Conservation (phyloP, 2,888 invertebrate species). For the Gymnocheta viridis region DNA sequence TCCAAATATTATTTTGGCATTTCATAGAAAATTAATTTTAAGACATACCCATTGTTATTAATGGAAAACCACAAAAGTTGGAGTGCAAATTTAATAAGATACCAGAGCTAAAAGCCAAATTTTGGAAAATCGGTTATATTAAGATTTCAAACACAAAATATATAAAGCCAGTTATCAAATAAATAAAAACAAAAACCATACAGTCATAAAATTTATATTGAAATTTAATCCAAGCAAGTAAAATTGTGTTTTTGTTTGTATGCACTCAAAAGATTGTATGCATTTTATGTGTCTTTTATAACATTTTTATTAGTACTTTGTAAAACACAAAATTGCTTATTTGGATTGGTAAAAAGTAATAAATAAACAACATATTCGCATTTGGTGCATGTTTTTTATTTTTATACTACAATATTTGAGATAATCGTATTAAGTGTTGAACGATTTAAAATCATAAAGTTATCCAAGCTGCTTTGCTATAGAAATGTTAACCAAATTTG, state of each 20-base stretch:
- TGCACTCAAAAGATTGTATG: not conserved
- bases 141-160: not conserved
- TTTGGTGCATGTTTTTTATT: not conserved
- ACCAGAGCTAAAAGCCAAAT: not conserved
- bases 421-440: conserved; percentile 19
- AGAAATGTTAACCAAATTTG: conserved; percentile 1
- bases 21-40: too few species aligned
- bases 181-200: not conserved
- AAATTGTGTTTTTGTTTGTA: not conserved
- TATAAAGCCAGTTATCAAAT: not conserved
- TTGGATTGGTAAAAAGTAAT: not conserved
- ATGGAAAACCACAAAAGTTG: too few species aligned
- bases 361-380: conserved; percentile 7
- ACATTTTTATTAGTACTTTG: conserved; percentile 17
- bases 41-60: too few species aligned
- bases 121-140: not conserved
- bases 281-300: conserved; percentile 7
- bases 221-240: not conserved
- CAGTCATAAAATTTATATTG: conserved; percentile 28
- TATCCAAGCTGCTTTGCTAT: conserved; percentile 23
- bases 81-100: too few species aligned
- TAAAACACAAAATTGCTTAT: conserved; percentile 26
- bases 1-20: too few species aligned
- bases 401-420: conserved; percentile 19
- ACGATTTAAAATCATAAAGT: not conserved